These are phyloP conservation scores for Oryzias celebensis DNA, from an alignment of 2,113 vertebrate species.

Conservation along the genomic window DNA sequence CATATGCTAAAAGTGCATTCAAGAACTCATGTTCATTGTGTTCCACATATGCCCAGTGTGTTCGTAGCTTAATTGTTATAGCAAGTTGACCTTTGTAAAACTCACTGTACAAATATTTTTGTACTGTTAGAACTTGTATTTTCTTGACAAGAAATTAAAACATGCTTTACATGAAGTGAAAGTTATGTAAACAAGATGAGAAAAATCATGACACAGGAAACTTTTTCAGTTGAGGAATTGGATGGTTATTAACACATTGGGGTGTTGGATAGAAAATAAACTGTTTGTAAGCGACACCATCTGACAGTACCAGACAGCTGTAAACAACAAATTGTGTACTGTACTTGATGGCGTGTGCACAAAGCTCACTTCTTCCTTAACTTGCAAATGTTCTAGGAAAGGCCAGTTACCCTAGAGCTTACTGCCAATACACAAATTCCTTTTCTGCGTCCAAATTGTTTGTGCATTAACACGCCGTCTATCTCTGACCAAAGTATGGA, in stretches of 20 bases:
- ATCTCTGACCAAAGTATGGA: no score
- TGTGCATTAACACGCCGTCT: no score
- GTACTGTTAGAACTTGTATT: not conserved
- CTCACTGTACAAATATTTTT: constrained; percentile 7
- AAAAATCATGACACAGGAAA: constrained; percentile 57
- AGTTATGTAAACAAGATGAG: constrained; percentile 55
- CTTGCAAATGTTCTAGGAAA: constrained; percentile 16
- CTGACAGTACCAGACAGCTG: constrained; percentile 64
- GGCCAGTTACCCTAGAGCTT: constrained; percentile 2
- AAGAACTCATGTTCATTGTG: no score
- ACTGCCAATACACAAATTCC: not conserved
- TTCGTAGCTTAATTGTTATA: not conserved
- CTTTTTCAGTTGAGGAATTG: constrained; percentile 56
- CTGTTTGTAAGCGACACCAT: constrained; percentile 68
- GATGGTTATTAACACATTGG: constrained; percentile 58
- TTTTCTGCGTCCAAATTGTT: no score
- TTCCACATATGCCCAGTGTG: no score
- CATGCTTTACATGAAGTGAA: constrained; percentile 50
- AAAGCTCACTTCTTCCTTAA: constrained; percentile 31
- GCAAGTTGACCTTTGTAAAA: not conserved
- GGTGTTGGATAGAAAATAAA: constrained; percentile 68
- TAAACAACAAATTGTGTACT: constrained; percentile 56
- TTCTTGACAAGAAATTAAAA: constrained; percentile 33
- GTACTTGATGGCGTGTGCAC: constrained; percentile 42
- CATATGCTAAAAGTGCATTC: no score